Conservation (phyloP, 2,888 invertebrate genomes). For the Bhutanitis thaidina region DNA sequence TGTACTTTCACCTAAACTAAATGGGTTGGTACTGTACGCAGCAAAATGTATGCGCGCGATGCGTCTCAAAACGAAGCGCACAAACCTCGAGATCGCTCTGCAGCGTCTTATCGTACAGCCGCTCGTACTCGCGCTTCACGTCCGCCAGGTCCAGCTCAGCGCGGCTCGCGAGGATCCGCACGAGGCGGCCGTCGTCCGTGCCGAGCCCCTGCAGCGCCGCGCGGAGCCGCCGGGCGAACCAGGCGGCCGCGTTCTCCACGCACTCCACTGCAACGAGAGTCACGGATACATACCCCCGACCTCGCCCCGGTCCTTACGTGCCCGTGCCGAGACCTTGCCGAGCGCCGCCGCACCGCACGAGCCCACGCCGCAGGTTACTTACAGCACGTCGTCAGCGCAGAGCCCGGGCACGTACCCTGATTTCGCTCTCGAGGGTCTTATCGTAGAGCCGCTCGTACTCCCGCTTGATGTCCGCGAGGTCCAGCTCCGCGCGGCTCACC, state of each 20-base stretch:
- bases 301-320: no score
- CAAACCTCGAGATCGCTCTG: slow-evolving; percentile 81
- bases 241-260: slow-evolving; percentile 83
- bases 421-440: slow-evolving; percentile 82
- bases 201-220: slow-evolving; percentile 84
- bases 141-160: slow-evolving; percentile 84
- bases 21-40: no score
- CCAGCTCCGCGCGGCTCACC: slow-evolving; percentile 84
- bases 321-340: no score
- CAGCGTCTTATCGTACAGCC: slow-evolving; percentile 84
- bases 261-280: slow-evolving; percentile 82
- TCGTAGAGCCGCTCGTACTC: slow-evolving; percentile 86
- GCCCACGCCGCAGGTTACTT: no score
- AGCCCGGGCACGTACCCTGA: slow-evolving; percentile 70
- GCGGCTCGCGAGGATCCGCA: slow-evolving; percentile 83
- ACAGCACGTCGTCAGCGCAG: no score
- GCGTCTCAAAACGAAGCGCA: not conserved
- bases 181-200: slow-evolving; percentile 84
- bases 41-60: slow-evolving; percentile 6
- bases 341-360: no score
- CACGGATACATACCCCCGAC: slow-evolving; percentile 3
- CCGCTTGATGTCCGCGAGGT: slow-evolving; percentile 84
- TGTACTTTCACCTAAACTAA: no score
- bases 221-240: slow-evolving; percentile 84
- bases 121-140: slow-evolving; percentile 85